Conservation (phyloP, 2,113 vertebrate species). For the Telmatochromis sp. region DNA sequence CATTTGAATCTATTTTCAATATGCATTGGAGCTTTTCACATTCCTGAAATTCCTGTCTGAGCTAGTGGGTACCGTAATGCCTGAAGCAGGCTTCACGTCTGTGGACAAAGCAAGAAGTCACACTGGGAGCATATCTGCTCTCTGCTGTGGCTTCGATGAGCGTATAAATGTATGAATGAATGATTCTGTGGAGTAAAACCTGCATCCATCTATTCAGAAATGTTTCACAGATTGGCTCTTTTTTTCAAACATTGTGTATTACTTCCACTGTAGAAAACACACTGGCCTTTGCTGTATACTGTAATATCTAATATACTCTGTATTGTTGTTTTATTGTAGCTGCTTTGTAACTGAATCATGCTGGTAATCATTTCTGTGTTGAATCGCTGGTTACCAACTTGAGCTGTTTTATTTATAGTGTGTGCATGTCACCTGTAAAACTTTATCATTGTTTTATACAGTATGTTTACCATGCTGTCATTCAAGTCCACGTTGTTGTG, state of each 20-base stretch:
- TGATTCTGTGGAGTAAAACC: not conserved
- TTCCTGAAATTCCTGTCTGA: slow-evolving; percentile 79
- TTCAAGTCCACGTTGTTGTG: not conserved
- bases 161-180: not conserved
- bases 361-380: not conserved
- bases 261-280: not conserved
- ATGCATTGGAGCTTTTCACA: slow-evolving; percentile 73
- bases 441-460: not conserved
- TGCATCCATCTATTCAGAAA: not conserved
- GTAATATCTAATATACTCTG: not conserved
- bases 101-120: not conserved
- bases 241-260: not conserved
- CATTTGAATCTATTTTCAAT: slow-evolving; percentile 65
- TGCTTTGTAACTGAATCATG: not conserved
- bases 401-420: not conserved
- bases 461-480: not conserved
- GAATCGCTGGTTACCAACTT: not conserved
- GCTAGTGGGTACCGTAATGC: slow-evolving; percentile 74
- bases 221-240: not conserved
- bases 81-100: not conserved
- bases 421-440: not conserved
- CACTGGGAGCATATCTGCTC: not conserved
- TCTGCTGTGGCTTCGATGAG: not conserved
- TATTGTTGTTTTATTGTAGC: not conserved
- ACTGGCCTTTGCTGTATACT: not conserved